phyloP scores from a whole-genome alignment of 2,797 vertebrate species.

The Amblyraja radiata region DNA sequence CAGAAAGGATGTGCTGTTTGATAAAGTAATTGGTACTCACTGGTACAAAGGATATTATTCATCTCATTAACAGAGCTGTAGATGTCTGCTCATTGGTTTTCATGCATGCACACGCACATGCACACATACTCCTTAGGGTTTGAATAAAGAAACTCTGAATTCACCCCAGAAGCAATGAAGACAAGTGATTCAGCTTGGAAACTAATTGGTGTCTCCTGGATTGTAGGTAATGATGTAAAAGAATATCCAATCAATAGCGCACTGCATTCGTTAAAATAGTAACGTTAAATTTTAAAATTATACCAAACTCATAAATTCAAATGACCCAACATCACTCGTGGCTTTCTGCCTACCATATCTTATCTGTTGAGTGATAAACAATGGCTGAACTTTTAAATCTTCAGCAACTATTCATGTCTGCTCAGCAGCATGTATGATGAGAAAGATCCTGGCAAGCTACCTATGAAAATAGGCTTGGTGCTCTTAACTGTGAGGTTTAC shows the following conservation, averaged over 20 bases:
- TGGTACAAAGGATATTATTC: neutral
- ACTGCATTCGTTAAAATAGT: neutral
- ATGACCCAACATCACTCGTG: neutral
- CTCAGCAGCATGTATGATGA: neutral
- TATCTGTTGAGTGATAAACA: neutral
- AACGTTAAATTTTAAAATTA: neutral
- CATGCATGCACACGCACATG: neutral
- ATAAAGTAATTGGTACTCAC: neutral
- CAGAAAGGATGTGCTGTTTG: neutral
- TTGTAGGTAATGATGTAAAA: neutral
- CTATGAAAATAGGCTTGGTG: neutral
- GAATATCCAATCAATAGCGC: neutral
- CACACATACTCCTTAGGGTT: neutral
- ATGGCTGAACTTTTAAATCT: neutral
- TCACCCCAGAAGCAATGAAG: neutral
- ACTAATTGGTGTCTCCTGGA: neutral
- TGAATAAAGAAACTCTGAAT: neutral
- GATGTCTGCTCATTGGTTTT: neutral
- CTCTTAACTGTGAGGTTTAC: neutral
- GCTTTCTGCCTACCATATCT: neutral
- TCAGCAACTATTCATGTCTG: neutral
- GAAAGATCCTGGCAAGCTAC: neutral
- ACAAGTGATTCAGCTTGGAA: neutral
- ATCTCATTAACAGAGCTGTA: neutral
- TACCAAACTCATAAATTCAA: neutral